Evolutionary conservation across 2,888 invertebrate genomes (phyloP).

Genomic region (Microctonus aethiopoides): DNA sequence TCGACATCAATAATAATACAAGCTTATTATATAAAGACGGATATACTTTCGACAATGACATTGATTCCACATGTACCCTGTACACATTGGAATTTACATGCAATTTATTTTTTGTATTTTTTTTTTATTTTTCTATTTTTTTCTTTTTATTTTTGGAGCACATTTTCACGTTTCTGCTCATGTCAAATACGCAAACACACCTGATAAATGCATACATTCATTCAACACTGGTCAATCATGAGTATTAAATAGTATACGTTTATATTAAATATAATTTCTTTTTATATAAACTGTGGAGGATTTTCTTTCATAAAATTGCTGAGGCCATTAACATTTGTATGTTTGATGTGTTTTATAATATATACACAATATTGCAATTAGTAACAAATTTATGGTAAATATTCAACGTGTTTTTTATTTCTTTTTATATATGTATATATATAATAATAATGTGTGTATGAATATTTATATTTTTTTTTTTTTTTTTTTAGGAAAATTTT

Average conservation of each 20-base stretch:
- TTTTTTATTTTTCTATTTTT: conserved; percentile 3
- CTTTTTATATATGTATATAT: not conserved
- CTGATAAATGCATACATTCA: conserved; percentile 29
- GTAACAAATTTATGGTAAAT: conserved; percentile 25
- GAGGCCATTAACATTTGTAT: conserved; percentile 32
- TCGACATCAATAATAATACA: not conserved
- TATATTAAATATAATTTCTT: conserved; percentile 10
- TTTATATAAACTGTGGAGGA: not conserved
- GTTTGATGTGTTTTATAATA: conserved; percentile 17
- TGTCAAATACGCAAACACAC: not conserved
- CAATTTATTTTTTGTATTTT: not conserved
- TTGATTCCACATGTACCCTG: not conserved
- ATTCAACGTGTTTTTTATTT: conserved; percentile 5
- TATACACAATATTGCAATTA: conserved; percentile 18
- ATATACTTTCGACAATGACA: conserved; percentile 12
- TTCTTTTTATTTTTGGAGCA: not conserved
- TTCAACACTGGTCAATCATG: conserved; percentile 28
- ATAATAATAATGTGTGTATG: too few species aligned
- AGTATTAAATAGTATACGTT: conserved; percentile 19
- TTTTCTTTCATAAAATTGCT: conserved; percentile 2
- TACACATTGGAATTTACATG: not conserved
- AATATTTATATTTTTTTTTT: not conserved
- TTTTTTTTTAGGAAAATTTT: not conserved
- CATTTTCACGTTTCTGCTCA: not conserved
- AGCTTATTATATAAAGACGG: conserved; percentile 9